Evolutionary conservation across 2,888 invertebrate species (phyloP).

Genomic region (Euproctis similis): DNA sequence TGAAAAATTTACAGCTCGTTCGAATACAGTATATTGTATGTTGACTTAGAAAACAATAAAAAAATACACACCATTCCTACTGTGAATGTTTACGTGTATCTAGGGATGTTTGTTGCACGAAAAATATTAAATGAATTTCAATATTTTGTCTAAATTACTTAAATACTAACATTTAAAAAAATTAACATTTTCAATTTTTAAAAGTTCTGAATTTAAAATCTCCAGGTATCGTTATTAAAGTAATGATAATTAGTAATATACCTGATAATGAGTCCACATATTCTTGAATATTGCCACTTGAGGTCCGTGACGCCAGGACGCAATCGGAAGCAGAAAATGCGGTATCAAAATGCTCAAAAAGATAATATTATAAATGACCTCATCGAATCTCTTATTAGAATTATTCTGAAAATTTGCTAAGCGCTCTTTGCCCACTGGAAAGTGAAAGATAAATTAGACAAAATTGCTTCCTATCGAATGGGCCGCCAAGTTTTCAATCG

Average conservation of each 20-base stretch:
- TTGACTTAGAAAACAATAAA: no score
- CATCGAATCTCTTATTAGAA: conserved; percentile 81
- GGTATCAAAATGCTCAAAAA: conserved; percentile 83
- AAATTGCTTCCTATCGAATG: conserved; percentile 5
- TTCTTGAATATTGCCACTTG: conserved; percentile 85
- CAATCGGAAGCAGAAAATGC: conserved; percentile 80
- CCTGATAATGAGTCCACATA: conserved; percentile 87
- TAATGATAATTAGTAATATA: conserved; percentile 23
- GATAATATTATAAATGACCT: conserved; percentile 84
- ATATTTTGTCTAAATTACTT: no score
- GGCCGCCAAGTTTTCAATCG: conserved; percentile 7
- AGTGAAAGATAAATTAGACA: conserved; percentile 8
- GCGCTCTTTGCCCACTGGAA: conserved; percentile 71
- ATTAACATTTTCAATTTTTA: no score
- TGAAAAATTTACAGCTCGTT: no score
- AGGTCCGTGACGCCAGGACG: conserved; percentile 82
- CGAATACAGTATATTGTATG: no score
- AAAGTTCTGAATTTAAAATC: no score
- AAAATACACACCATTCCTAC: no score
- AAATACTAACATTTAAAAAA: no score
- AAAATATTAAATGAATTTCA: no score
- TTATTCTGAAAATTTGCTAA: conserved; percentile 71
- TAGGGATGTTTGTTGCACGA: no score
- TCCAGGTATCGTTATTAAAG: neutral
- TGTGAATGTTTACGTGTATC: no score